Evolutionary conservation across 2,888 invertebrate species (phyloP).

Genomic region (Ichneumoninae sp.): DNA sequence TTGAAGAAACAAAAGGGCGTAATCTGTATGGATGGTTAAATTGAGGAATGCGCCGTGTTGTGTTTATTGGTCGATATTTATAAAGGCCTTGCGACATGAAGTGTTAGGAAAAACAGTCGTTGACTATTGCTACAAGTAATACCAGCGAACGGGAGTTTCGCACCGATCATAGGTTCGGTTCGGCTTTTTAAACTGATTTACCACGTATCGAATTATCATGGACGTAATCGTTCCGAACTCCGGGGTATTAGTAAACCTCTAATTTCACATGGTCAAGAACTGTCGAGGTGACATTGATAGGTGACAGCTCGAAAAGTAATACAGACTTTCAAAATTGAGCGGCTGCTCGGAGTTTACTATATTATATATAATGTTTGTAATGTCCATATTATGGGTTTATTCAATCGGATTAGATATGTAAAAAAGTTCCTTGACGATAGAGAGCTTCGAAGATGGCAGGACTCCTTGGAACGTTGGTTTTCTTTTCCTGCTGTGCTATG

Average conservation of each 20-base stretch:
- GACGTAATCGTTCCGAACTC: no score
- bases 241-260: no score
- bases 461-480: slow-evolving; percentile 64
- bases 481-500: slow-evolving; percentile 68
- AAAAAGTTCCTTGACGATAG: slow-evolving; percentile 57
- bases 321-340: background rate
- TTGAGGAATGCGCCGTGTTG: background rate
- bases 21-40: background rate
- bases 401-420: background rate
- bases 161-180: background rate
- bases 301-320: background rate
- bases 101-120: background rate
- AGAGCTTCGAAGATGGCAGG: slow-evolving; percentile 62
- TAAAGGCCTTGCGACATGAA: background rate
- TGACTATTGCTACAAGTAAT: background rate
- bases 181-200: background rate
- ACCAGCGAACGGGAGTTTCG: no score
- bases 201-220: background rate
- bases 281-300: background rate
- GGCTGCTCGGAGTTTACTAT: background rate
- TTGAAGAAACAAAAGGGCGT: background rate
- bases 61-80: background rate
- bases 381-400: background rate
- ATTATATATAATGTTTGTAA: background rate
- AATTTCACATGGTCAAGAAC: background rate